phyloP scores from a whole-genome alignment of 2,113 vertebrate species.

The Dinomys branickii region DNA sequence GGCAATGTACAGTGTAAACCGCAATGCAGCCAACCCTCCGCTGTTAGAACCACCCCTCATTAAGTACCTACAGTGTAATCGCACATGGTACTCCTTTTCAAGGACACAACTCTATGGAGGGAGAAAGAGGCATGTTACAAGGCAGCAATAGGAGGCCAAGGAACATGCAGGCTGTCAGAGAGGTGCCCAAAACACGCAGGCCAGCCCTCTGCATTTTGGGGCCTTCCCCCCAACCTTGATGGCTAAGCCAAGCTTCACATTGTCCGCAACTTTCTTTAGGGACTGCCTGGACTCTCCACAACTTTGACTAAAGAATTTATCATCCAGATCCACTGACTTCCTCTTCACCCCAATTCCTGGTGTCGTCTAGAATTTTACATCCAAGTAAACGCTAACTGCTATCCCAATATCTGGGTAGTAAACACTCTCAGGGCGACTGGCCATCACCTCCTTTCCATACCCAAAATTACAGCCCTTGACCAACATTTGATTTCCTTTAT shows the following conservation, averaged over 20 bases:
- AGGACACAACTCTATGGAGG: not conserved
- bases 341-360: not conserved
- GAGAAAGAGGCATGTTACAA: not conserved
- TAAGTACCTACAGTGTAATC: not conserved
- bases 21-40: not conserved
- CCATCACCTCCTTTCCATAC: not conserved
- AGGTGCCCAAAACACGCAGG: not conserved
- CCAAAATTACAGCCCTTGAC: not conserved
- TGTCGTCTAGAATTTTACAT: not conserved
- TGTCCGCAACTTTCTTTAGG: not conserved
- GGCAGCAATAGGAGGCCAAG: not conserved
- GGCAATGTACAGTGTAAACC: not conserved
- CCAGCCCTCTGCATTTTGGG: not conserved
- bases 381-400: not conserved
- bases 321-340: not conserved
- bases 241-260: not conserved
- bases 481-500: not conserved
- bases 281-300: not conserved
- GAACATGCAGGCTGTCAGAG: not conserved
- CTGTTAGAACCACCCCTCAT: not conserved
- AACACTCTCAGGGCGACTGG: not conserved
- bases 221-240: not conserved
- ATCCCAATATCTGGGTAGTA: not conserved
- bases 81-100: not conserved
- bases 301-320: not conserved